phyloP scores from a whole-genome alignment of 2,888 invertebrate genomes.

The Glaucopsyche alexis region DNA sequence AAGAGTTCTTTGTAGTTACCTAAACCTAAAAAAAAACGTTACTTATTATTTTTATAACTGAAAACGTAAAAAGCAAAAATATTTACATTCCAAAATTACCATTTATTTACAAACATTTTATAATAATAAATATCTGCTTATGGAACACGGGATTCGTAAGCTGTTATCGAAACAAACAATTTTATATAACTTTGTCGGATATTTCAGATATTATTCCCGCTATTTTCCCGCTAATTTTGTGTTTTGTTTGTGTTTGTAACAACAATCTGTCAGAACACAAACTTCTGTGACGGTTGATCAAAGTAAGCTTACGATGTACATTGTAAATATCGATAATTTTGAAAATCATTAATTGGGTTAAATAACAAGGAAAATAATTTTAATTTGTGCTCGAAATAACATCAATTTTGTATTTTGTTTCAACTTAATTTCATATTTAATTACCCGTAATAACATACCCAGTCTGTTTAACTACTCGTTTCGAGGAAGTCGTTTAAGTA shows the following conservation, averaged over 20 bases:
- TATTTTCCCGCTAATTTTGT: not conserved
- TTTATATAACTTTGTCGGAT: constrained; percentile 3
- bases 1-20: too few relatives aligned
- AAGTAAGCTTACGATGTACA: not conserved
- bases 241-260: not conserved
- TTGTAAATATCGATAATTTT: not conserved
- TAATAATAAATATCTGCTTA: not conserved
- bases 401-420: too few relatives aligned
- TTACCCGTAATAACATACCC: too few relatives aligned
- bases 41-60: too few relatives aligned
- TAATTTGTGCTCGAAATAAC: too few relatives aligned
- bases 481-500: too few relatives aligned
- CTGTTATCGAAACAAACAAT: constrained; percentile 11
- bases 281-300: constrained; percentile 1
- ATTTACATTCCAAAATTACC: not conserved
- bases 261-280: constrained; percentile 3
- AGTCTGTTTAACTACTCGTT: too few relatives aligned
- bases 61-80: not conserved
- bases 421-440: too few relatives aligned
- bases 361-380: too few relatives aligned
- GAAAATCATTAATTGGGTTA: not conserved
- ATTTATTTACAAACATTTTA: not conserved
- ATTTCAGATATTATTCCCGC: not conserved
- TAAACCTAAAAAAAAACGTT: too few relatives aligned
- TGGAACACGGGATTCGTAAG: not conserved